Base-by-base conservation (phyloP, 2,113 vertebrate species). In the Poeciliopsis turrubarensis region DNA sequence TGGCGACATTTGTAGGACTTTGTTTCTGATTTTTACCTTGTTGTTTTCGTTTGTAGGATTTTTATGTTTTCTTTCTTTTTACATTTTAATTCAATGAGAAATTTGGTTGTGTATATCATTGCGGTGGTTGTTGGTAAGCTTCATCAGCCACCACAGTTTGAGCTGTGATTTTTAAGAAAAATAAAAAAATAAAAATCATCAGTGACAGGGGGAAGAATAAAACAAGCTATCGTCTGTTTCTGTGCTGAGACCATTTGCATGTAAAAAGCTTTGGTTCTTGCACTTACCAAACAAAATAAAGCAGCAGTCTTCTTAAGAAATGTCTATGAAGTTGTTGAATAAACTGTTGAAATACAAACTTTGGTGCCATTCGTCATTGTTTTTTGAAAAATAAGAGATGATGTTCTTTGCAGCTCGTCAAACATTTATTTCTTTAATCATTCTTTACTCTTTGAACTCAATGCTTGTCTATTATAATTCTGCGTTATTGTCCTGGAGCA, bases 1-100 rank as follows among this genome's bases (percentile, higher is more conserved):
- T 93, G 71, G 93, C 94, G 89, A 87, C 79, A 90, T 94, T 95
- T 93, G 71, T 92, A 95, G 94, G 93, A 84, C 93, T 94, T 37
- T 93, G 91, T 95, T 93, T 95, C 91, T 92, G 92, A 95, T 97
- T 98, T 97, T 96, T 96, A 96, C 93, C 96, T 95, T 73, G 41
- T 70, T 72, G 10, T 65, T 74, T 93, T 81, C 73, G 34, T 89
- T 90, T 96, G 94, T 96, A 97, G 95, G 93, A 94, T 96, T 95
- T 92, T 92, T 86, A 73, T 75, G 75, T 93, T 94, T 94, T 91
- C 94, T 11, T 27, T 26, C 90, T 92, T 91, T 81, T 91, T 91
- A 82, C 95, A 92, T 96, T 97, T 97, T 96, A 96, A 95, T 94
- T 94, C 89, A 77, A 85, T 86, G 63, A 63, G 61, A 86, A 80